A percentile compares a stretch with the other conserved stretches of the same genome.
phyloP scores from a whole-genome alignment of 2,888 invertebrate genomes.

The Timandra comae region DNA sequence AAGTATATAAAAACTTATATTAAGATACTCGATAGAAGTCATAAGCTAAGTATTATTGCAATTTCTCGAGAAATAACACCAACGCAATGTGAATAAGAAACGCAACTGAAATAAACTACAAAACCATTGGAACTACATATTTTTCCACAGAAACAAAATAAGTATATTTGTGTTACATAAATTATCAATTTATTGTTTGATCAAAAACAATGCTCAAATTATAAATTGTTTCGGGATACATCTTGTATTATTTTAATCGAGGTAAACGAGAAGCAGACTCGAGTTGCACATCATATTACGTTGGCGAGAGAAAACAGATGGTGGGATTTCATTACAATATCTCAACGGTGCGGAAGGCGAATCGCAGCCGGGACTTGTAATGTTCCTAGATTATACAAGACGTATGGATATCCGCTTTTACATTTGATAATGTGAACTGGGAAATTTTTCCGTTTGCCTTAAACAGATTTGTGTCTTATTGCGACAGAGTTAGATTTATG shows the following conservation, averaged over 20 bases:
- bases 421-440: constrained; percentile 38
- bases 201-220: background rate
- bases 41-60: no score
- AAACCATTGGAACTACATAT: no score
- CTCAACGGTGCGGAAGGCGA: constrained; percentile 58
- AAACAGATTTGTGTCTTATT: background rate
- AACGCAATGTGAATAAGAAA: no score
- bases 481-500: no score
- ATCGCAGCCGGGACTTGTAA: constrained; percentile 56
- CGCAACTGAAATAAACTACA: no score
- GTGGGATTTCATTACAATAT: constrained; percentile 71
- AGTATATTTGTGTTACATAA: no score
- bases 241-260: constrained; percentile 39
- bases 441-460: constrained; percentile 8
- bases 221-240: constrained; percentile 16
- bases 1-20: no score
- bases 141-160: no score
- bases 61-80: no score
- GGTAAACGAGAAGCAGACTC: constrained; percentile 40
- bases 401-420: constrained; percentile 42
- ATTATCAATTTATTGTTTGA: no score
- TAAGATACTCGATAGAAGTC: no score
- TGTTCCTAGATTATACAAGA: constrained; percentile 57
- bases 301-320: constrained; percentile 67
- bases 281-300: constrained; percentile 55